Base-by-base conservation (phyloP, 2,797 vertebrate genomes). In the Emydoidea blandingii region DNA sequence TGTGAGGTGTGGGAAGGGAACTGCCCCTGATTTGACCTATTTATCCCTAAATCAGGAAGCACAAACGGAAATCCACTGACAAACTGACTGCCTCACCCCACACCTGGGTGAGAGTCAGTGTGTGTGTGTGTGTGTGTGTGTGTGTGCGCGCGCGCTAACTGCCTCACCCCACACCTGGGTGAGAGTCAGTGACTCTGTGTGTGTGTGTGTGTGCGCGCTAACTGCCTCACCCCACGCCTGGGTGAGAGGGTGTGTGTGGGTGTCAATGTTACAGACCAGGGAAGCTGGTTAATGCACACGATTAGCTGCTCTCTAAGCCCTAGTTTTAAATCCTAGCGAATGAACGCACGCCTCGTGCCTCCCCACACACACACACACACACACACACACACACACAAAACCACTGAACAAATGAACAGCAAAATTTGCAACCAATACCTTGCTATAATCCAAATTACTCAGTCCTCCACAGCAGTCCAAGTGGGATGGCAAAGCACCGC, bases 381-480 rank as follows among this genome's bases (percentile, higher is more conserved):
- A 21, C n/a, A 31, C 59, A n/a, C n/a, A n/a, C 65, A 23, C 53
- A 21, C 56, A 29, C 76, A 79, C n/a, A 68, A 59, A 59, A 10
- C 19, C 37, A 41, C 78, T n/a, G 27, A 47, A 52, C 44, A 79
- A 79, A 79, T 6, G 15, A 50, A 44, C 25, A 81, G 52, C 18
- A 54, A 54, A 25, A 29, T 83, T 57, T 92, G 81, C 90, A 79
- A 57, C 44, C 91, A 59, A 86, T 98, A 98, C 97, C 97, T 97
- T 89, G 54, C 95, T 83, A 87, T 97, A 97, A 78, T 98, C 97
- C 97, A 98, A 93, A 95, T 97, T 96, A 88, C 41, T 89, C 89
- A 97, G 88, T 87, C 97, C 97, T 54, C 91, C 95, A 86, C 97
- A 98, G 94, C 97, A 97, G 29, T 98, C 97, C 96, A 81, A 53